phyloP scores from a whole-genome alignment of 2,888 invertebrate species.

The Mactromeris polynyma region DNA sequence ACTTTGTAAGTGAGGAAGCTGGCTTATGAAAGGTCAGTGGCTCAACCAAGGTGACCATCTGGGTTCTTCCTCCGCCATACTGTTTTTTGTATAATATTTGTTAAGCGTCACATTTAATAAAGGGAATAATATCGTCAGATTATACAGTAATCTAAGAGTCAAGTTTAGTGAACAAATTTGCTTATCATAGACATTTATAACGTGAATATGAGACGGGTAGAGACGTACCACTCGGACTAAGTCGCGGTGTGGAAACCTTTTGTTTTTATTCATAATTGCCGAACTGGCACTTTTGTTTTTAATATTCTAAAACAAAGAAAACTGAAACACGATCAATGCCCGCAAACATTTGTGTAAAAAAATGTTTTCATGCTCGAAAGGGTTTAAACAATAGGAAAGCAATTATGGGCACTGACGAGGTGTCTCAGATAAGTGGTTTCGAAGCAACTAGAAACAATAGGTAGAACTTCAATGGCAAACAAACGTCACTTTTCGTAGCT shows the following conservation, averaged over 20 bases:
- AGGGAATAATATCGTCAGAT: not conserved
- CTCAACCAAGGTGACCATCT: too few relatives aligned
- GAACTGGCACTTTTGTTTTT: conserved; percentile 42
- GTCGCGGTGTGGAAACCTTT: conserved; percentile 22
- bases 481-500: conserved; percentile 28
- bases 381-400: not conserved
- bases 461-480: conserved; percentile 36
- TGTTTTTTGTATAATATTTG: too few relatives aligned
- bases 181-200: conserved; percentile 44
- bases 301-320: not conserved
- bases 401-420: not conserved
- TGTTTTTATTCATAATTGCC: conserved; percentile 34
- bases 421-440: conserved; percentile 30
- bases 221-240: conserved; percentile 14
- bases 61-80: too few relatives aligned
- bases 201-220: conserved; percentile 8
- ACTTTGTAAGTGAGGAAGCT: too few relatives aligned
- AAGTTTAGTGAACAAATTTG: conserved; percentile 33
- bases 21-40: too few relatives aligned
- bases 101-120: conserved; percentile 9
- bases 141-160: conserved; percentile 26
- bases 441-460: conserved; percentile 57
- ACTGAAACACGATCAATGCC: not conserved
- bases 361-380: not conserved
- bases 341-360: not conserved